Evolutionary conservation across 2,888 invertebrate genomes (phyloP).

Genomic region (Drosophila sordidula): DNA sequence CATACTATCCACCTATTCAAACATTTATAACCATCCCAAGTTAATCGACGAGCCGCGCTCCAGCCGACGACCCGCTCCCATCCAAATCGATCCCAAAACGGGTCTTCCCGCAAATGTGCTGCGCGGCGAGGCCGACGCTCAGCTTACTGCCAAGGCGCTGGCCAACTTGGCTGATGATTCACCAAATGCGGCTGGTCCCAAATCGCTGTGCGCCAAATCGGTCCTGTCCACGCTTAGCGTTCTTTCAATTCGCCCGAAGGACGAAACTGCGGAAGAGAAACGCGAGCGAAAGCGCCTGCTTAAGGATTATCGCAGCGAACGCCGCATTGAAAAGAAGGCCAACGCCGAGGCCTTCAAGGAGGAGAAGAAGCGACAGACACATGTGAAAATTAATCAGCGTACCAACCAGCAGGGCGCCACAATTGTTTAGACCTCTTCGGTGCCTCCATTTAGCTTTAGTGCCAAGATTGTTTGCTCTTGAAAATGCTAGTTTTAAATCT

Average conservation of each 20-base stretch:
- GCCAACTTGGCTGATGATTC: constrained; percentile 87
- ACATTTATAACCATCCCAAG: constrained; percentile 96
- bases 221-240: constrained; percentile 89
- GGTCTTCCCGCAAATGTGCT: constrained; percentile 91
- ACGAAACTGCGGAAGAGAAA: constrained; percentile 92
- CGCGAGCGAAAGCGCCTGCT: constrained; percentile 91
- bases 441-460: constrained; percentile 33
- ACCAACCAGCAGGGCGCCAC: constrained; percentile 90
- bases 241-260: constrained; percentile 90
- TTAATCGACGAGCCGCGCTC: constrained; percentile 90
- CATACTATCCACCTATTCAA: constrained; percentile 95
- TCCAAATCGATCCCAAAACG: constrained; percentile 89
- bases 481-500: constrained; percentile 30
- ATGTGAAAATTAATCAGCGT: constrained; percentile 91
- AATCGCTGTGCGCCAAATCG: constrained; percentile 88
- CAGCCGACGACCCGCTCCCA: constrained; percentile 83
- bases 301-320: constrained; percentile 91
- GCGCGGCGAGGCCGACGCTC: constrained; percentile 86
- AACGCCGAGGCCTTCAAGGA: constrained; percentile 93
- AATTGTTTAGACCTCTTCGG: constrained; percentile 84
- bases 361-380: constrained; percentile 92
- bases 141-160: constrained; percentile 89
- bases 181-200: constrained; percentile 84
- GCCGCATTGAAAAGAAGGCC: constrained; percentile 92
- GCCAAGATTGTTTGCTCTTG: constrained; percentile 10